Evolutionary conservation across 1,140 invertebrate genomes (phyloP), one percentile per base, ranked within the genome.

Genomic region (Hirudo medicinalis): DNA sequence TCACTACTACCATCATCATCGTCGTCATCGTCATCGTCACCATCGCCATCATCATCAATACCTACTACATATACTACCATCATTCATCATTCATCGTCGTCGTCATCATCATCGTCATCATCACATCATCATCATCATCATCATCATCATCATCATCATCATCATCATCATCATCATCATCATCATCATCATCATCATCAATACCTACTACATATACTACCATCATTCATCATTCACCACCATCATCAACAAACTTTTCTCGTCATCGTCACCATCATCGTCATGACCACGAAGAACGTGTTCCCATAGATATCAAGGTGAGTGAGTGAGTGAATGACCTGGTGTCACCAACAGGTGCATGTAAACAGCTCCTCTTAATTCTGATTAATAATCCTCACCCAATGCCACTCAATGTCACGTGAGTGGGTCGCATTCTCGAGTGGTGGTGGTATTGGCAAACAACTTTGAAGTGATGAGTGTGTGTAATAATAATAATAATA

Each of bases 131-230:
- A n/a, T 13, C 57, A 63, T 25, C 29, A 63, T 25, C 57, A 63
- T 13, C 57, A 63, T 32, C 29, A 13, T 25, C 57, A 63, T 25
- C 54, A 57, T n/a, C 25, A 57, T 25, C 54, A 57, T 57, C 54
- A 57, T 25, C 54, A 57, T n/a, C 54, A 57, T n/a, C 54, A 57
- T n/a, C 54, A 25, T 57, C 54, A 57, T 20, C 54, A 57, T n/a
- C 25, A 57, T n/a, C 54, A 57, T n/a, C 54, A 57, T 57, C 25
- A 57, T n/a, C 54, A 57, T n/a, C 54, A 57, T n/a, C 54, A 2
- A 57, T 25, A 54, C 15, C n/a, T 15, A 15, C n/a, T 54, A 15
- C n/a, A n/a, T 54, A 54, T 9, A 20, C 9, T 9, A n/a, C 9
- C 25, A 25, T 57, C 25, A 25, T 20, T 57, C 54, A n/a, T 57